A percentile compares a stretch with the other conserved stretches of the same genome.
These are phyloP conservation scores for Xiphydria camelus DNA, from an alignment of 2,888 invertebrate genomes.

Conservation along the genomic window DNA sequence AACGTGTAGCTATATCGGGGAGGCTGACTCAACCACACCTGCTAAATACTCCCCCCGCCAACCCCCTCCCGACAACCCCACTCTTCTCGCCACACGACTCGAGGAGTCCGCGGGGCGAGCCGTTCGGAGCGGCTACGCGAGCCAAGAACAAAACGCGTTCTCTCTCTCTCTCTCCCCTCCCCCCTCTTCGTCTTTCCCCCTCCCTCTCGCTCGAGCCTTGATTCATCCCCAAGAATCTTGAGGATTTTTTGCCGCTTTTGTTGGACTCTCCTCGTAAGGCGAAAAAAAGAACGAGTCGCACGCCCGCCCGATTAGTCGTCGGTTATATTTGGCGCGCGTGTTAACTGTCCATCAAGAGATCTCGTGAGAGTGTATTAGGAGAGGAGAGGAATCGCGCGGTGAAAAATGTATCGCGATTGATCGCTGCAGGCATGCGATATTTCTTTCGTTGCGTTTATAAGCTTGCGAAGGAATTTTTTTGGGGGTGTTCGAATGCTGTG, in stretches of 20 bases:
- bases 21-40: slow-evolving; percentile 52
- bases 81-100: neutral
- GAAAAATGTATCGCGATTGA: too few species aligned
- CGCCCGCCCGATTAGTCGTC: slow-evolving; percentile 33
- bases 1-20: slow-evolving; percentile 48
- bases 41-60: slow-evolving; percentile 32
- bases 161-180: too few species aligned
- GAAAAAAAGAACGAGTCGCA: slow-evolving; percentile 11
- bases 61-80: slow-evolving; percentile 11
- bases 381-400: too few species aligned
- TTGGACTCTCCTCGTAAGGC: slow-evolving; percentile 10
- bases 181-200: slow-evolving; percentile 4
- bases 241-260: slow-evolving; percentile 15
- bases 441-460: too few species aligned
- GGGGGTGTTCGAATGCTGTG: too few species aligned
- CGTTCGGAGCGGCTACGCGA: neutral
- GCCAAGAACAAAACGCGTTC: slow-evolving; percentile 2
- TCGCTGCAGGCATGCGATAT: too few species aligned
- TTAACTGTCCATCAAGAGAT: too few species aligned
- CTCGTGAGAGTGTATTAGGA: too few species aligned
- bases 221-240: slow-evolving; percentile 37
- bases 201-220: slow-evolving; percentile 31
- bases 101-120: neutral
- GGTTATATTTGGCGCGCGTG: slow-evolving; percentile 38
- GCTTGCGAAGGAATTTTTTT: too few species aligned